phyloP scores from a whole-genome alignment of 2,797 vertebrate species.

The Micromesistius poutassou region DNA sequence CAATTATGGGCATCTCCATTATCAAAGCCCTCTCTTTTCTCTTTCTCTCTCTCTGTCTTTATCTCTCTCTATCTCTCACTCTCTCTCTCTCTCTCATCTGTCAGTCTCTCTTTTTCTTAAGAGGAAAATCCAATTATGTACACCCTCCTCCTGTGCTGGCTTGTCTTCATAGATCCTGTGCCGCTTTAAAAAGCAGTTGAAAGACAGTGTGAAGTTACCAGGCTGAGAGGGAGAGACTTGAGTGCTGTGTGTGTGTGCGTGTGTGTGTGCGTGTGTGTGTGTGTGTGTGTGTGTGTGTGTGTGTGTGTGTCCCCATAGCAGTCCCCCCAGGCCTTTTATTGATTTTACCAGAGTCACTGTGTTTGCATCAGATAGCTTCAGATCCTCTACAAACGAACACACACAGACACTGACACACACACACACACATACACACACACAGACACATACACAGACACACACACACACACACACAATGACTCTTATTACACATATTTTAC shows the following conservation, averaged over 20 bases:
- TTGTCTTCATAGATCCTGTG: constrained; percentile 6
- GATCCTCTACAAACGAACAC: not conserved
- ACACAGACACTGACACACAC: not conserved
- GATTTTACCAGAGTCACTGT: constrained; percentile 2
- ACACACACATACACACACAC: not conserved
- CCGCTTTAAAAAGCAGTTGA: constrained; percentile 16
- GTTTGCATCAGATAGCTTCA: constrained; percentile 1
- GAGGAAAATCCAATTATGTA: constrained; percentile 5
- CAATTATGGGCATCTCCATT: not conserved
- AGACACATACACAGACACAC: no score
- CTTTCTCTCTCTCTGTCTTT: not conserved
- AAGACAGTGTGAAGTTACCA: constrained; percentile 20
- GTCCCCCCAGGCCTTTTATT: constrained; percentile 1
- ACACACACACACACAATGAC: not conserved
- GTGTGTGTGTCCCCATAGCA: not conserved
- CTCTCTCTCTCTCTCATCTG: not conserved
- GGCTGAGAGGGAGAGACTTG: constrained; percentile 1
- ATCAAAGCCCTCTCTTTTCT: not conserved
- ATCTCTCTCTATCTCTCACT: not conserved
- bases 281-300: constrained; percentile 6
- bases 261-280: not conserved
- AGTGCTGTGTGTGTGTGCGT: not conserved
- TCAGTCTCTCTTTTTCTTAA: not conserved
- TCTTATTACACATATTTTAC: not conserved
- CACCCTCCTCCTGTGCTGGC: constrained; percentile 21